phyloP scores from a whole-genome alignment of 2,113 vertebrate species.

The Myrmecophaga tridactyla region DNA sequence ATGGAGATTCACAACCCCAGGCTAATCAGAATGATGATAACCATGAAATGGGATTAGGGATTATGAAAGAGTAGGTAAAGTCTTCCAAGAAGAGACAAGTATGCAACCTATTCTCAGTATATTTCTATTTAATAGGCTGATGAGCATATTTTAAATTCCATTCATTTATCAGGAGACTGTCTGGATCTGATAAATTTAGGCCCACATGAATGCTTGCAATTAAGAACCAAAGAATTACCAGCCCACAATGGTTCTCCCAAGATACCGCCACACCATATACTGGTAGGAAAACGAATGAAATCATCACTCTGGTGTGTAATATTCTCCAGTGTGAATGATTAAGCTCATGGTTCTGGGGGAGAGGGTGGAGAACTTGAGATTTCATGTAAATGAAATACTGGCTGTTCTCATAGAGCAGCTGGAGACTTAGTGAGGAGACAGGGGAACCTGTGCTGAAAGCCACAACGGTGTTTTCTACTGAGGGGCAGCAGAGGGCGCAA shows the following conservation, averaged over 20 bases:
- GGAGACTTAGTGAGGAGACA: not conserved
- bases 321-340: not conserved
- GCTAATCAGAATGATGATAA: not conserved
- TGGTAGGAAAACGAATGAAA: constrained; percentile 20
- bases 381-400: not conserved
- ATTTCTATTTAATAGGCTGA: not conserved
- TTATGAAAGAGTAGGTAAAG: not conserved
- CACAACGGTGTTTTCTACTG: not conserved
- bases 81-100: not conserved
- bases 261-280: not conserved
- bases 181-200: not conserved
- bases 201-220: not conserved
- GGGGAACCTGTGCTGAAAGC: not conserved
- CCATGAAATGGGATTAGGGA: not conserved
- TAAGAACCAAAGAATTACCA: not conserved
- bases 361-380: not conserved
- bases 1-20: not conserved
- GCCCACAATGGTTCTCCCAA: not conserved
- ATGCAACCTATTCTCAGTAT: not conserved
- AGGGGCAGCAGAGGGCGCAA: constrained; percentile 76
- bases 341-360: not conserved
- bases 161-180: not conserved
- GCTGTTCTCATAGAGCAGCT: not conserved
- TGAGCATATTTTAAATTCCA: not conserved
- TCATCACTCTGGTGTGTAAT: not conserved